Base-by-base conservation (phyloP, 1,140 invertebrate species). In the Rhagoletis pomonella region DNA sequence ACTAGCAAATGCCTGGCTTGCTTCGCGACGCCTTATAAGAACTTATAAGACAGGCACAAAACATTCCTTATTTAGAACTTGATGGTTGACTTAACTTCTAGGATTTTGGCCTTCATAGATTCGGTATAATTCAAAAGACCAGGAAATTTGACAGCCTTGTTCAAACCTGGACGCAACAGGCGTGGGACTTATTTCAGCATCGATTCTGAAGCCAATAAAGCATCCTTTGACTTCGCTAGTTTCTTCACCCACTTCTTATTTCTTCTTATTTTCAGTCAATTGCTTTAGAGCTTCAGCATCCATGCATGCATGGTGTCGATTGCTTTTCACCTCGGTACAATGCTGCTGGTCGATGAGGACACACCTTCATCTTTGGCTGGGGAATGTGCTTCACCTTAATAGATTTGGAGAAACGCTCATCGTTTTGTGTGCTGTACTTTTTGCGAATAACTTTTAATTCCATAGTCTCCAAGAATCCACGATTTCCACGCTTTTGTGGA, bases 41-140 rank as follows among this genome's bases (percentile, higher is more conserved):
- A 29, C 29, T 29, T 29, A 29, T 29, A 29, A 87, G 98, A 98
- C 90, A 99, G 94, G 93, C 99, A 99, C 91, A 99, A 95, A 69
- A 99, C 99, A 96, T 99, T 99, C 94, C 99, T 99, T 99, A 99
- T 99, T 94, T 99, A 99, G 94, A 99, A 99, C 94, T 99, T 99
- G 94, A 99, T 99, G 89, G 99, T 99, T 7, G 97, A 98, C 92
- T 99, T 99, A 60, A 99, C 97, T 94, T 99, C 99, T 94, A 99
- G 98, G 89, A 99, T 97, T 93, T 99, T 99, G 88, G 95, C 95
- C 60, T 96, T 95, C 97, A 99, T 98, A 5, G 97, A 98, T 93
- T 99, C 99, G 92, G 97, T 96, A 93, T 99, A 99, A 86, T 98
- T 97, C 44, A 99, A 94, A 88, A 99, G 96, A 94, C 98, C 97